Conservation (phyloP, 2,113 vertebrate genomes). For the Lepus americanus region DNA sequence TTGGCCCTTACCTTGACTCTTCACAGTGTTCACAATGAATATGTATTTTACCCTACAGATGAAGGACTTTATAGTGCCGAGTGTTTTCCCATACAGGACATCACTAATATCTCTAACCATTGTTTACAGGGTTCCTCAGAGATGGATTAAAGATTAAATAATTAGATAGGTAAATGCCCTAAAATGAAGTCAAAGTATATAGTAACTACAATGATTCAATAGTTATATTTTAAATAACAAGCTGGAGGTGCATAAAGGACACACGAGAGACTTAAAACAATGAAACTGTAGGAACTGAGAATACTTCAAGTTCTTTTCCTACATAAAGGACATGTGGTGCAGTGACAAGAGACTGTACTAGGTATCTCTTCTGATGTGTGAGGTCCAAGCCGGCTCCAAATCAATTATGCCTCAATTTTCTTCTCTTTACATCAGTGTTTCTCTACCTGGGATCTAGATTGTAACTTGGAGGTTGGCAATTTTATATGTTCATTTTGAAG, state of each 20-base stretch:
- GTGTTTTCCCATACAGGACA: not conserved
- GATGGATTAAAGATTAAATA: not conserved
- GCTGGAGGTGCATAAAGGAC: not conserved
- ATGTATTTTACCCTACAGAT: not conserved
- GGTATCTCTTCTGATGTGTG: not conserved
- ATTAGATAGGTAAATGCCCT: not conserved
- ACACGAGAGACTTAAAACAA: not conserved
- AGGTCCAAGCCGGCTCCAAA: not conserved
- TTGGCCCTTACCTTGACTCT: not conserved
- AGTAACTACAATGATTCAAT: not conserved
- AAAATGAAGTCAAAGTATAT: not conserved
- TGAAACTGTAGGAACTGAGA: not conserved
- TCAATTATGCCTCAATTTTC: not conserved
- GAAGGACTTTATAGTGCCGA: not conserved
- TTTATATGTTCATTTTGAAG: slow-evolving; percentile 50
- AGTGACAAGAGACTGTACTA: not conserved
- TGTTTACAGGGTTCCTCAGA: not conserved
- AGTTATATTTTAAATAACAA: not conserved
- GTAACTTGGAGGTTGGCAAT: not conserved
- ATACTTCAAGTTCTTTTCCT: not conserved
- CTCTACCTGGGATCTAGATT: not conserved
- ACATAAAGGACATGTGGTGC: not conserved
- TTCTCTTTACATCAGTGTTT: not conserved
- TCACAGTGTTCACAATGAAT: not conserved
- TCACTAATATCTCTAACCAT: not conserved